Conservation (phyloP, 2,113 vertebrate genomes). For the Mormyrus lacerda region DNA sequence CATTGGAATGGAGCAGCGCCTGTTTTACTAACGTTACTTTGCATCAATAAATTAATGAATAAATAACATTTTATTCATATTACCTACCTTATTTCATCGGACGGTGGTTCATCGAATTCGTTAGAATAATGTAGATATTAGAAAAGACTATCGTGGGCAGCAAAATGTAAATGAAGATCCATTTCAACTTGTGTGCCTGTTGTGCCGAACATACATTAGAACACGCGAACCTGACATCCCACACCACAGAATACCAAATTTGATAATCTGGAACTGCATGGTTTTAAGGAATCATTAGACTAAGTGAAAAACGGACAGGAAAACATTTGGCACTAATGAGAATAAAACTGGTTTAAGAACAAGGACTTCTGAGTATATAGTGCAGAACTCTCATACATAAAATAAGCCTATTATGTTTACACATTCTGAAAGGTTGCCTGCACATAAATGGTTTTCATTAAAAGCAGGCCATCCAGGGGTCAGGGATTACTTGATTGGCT, state of each 20-base stretch:
- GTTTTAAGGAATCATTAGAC: neutral
- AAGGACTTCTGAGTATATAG: neutral
- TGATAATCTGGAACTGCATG: neutral
- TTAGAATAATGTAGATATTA: neutral
- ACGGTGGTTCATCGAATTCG: neutral
- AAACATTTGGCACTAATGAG: neutral
- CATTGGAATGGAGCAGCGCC: slow-evolving; percentile 34
- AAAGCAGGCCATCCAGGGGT: neutral
- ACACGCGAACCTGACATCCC: neutral
- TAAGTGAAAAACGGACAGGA: neutral
- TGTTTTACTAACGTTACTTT: neutral
- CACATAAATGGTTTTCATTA: neutral
- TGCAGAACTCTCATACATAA: neutral
- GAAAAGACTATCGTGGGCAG: neutral
- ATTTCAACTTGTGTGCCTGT: neutral
- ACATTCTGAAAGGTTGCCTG: neutral
- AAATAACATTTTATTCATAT: neutral
- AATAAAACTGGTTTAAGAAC: neutral
- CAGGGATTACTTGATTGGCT: neutral
- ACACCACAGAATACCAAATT: neutral
- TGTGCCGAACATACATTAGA: neutral
- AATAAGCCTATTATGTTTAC: neutral
- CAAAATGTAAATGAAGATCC: neutral
- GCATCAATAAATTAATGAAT: neutral
- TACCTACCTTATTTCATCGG: neutral